phyloP scores from a whole-genome alignment of 2,113 vertebrate genomes.

The Spermophilus dauricus region DNA sequence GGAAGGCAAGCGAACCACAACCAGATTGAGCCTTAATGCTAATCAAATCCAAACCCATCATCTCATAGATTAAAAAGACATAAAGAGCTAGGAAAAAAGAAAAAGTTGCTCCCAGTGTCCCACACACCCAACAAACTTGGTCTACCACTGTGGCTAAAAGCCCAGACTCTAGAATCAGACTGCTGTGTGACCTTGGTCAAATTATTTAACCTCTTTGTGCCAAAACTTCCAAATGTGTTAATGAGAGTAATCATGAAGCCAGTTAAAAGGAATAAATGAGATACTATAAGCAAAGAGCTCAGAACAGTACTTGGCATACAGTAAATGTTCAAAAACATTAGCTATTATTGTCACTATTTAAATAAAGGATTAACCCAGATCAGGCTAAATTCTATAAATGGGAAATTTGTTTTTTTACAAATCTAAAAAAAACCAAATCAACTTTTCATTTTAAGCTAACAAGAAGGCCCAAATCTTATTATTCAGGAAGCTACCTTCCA shows the following conservation, averaged over 20 bases:
- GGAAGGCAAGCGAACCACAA: not conserved
- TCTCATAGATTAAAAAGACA: not conserved
- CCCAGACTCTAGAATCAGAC: not conserved
- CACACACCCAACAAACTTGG: not conserved
- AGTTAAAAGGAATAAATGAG: conserved; percentile 24
- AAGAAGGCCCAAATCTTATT: not conserved
- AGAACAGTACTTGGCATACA: conserved; percentile 11
- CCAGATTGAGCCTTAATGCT: not conserved
- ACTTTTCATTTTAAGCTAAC: conserved; percentile 12
- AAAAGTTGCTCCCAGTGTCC: not conserved
- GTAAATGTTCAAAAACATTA: not conserved
- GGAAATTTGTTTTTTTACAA: conserved; percentile 23
- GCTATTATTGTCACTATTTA: conserved; percentile 13
- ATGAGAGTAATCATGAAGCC: conserved; percentile 30
- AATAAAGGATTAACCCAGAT: conserved; percentile 2
- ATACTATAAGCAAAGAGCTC: not conserved
- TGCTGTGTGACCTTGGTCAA: conserved; percentile 43
- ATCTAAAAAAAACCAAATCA: conserved; percentile 31
- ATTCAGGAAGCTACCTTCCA: not conserved
- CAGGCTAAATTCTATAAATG: conserved; percentile 51
- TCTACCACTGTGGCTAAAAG: not conserved
- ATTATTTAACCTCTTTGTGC: conserved; percentile 39
- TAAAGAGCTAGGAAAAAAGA: not conserved
- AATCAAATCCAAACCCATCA: not conserved
- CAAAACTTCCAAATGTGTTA: conserved; percentile 47